phyloP scores from a whole-genome alignment of 2,113 vertebrate genomes.

The Corythornis vintsioides region DNA sequence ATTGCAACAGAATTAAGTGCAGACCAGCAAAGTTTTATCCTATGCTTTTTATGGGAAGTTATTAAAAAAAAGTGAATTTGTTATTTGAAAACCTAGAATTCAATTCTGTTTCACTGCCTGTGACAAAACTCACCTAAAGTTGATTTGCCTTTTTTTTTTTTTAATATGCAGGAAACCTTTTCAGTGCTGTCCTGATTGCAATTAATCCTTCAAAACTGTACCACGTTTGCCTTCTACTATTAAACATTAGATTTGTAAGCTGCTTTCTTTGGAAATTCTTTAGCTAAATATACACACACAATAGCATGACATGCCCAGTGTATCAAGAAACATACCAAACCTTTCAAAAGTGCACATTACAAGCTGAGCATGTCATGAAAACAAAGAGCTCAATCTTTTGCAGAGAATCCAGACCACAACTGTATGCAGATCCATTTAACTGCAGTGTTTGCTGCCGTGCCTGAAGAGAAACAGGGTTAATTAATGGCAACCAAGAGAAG shows the following conservation, averaged over 20 bases:
- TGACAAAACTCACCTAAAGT: background rate
- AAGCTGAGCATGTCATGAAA: conserved; percentile 74
- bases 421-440: conserved; percentile 67
- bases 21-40: background rate
- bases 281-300: conserved; percentile 47
- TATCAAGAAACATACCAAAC: conserved; percentile 69
- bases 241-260: background rate
- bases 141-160: background rate
- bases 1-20: background rate
- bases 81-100: background rate
- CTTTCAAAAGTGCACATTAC: conserved; percentile 70
- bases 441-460: conserved; percentile 65
- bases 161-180: background rate
- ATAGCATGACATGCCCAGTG: conserved; percentile 69
- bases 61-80: background rate
- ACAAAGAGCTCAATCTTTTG: conserved; percentile 73
- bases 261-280: background rate
- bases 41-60: background rate
- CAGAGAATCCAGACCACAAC: conserved; percentile 70
- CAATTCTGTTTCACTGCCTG: background rate
- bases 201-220: background rate
- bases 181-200: background rate
- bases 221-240: background rate
- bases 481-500: conserved; percentile 47
- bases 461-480: conserved; percentile 70